Evolutionary conservation across 2,888 invertebrate species (phyloP).

Genomic region (Aphelenchoides bicaudatus): DNA sequence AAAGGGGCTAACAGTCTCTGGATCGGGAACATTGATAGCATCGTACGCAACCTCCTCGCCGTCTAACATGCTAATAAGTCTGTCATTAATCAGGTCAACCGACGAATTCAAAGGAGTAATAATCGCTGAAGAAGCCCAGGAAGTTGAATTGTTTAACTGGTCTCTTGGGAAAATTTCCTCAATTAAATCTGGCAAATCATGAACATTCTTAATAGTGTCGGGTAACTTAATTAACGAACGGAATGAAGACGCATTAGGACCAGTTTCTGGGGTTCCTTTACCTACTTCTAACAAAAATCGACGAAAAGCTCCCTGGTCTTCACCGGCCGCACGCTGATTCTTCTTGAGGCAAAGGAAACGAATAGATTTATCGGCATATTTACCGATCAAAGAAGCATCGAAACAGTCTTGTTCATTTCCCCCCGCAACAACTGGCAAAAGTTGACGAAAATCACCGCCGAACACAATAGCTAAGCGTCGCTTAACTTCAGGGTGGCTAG

Average conservation of each 20-base stretch:
- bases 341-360: background rate
- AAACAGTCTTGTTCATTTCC: too few species aligned
- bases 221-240: background rate
- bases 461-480: conserved; percentile 13
- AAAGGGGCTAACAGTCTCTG: background rate
- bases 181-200: background rate
- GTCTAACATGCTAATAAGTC: background rate
- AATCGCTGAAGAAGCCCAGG: background rate
- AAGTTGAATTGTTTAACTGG: background rate
- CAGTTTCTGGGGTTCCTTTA: background rate
- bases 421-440: background rate
- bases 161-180: background rate
- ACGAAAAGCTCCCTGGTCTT: background rate
- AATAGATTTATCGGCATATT: background rate
- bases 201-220: background rate
- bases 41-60: background rate
- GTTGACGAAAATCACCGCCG: conserved; percentile 11
- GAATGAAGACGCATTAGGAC: background rate
- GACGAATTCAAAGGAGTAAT: background rate
- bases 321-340: background rate
- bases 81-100: background rate
- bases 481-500: background rate
- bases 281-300: background rate
- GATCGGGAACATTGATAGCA: background rate
- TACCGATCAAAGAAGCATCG: background rate